A percentile compares a stretch with the other conserved stretches of the same genome.
Evolutionary conservation across 1,140 invertebrate genomes (phyloP).

Genomic region (Atta cephalotes): DNA sequence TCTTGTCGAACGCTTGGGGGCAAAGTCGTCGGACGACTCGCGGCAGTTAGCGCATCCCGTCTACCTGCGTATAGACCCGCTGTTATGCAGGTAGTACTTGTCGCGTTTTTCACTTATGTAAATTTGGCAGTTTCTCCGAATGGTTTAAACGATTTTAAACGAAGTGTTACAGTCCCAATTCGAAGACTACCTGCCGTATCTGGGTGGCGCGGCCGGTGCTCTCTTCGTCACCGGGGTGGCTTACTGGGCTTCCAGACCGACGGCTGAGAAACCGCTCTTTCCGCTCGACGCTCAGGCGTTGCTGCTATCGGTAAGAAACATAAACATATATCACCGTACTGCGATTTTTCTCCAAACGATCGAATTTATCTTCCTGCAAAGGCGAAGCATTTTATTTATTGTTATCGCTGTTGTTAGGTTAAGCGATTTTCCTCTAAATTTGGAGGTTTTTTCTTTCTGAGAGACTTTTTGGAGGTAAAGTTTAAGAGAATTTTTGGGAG

Average conservation of each 20-base stretch:
- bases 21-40: not conserved
- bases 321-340: not conserved
- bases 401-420: no score
- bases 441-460: no score
- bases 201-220: slow-evolving; percentile 91
- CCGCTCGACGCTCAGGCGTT: slow-evolving; percentile 91
- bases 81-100: slow-evolving; percentile 39
- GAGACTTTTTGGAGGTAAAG: no score
- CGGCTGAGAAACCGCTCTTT: slow-evolving; percentile 91
- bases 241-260: slow-evolving; percentile 90
- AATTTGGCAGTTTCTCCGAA: slow-evolving; percentile 20
- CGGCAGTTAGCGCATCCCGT: not conserved
- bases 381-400: no score
- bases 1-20: not conserved
- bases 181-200: slow-evolving; percentile 92
- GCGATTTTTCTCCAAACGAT: no score
- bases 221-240: slow-evolving; percentile 91
- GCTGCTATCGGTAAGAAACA: slow-evolving; percentile 88
- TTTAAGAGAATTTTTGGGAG: no score
- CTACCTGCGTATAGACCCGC: not conserved
- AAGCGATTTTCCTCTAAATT: no score
- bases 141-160: slow-evolving; percentile 59
- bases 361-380: no score
- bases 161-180: slow-evolving; percentile 84
- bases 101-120: not conserved